A percentile compares a stretch with the other conserved stretches of the same genome.
Conservation (phyloP, 2,797 vertebrate genomes). For the Knipowitschia caucasica region DNA sequence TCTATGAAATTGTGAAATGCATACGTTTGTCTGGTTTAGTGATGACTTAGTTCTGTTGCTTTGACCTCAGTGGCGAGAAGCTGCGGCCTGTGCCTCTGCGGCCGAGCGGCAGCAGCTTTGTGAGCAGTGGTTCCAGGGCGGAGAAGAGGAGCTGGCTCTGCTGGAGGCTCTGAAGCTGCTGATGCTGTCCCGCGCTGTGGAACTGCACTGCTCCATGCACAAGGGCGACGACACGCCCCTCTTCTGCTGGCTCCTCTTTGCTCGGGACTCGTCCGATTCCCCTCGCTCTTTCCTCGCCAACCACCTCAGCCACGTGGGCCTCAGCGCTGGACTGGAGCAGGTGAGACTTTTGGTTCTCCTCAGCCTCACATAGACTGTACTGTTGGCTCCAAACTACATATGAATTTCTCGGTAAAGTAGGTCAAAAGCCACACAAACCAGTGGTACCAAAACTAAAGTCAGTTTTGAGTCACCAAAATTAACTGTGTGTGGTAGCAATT, state of each 20-base stretch:
- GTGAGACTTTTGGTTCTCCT: conserved; percentile 61
- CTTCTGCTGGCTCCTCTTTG: conserved; percentile 95
- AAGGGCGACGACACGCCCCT: conserved; percentile 85
- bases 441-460: too few relatives aligned
- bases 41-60: neutral
- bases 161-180: conserved; percentile 94
- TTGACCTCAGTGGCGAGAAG: conserved; percentile 78
- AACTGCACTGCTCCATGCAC: conserved; percentile 82
- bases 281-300: conserved; percentile 88
- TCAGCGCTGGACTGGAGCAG: conserved; percentile 93
- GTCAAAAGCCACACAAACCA: too few relatives aligned
- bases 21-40: neutral
- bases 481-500: too few relatives aligned
- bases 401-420: too few relatives aligned
- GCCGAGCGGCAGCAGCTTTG: conserved; percentile 82
- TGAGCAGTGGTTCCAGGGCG: conserved; percentile 83
- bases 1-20: too few relatives aligned
- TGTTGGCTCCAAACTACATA: too few relatives aligned
- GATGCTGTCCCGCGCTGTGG: conserved; percentile 86
- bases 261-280: conserved; percentile 87
- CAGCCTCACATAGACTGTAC: neutral
- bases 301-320: conserved; percentile 91
- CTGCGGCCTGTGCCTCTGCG: conserved; percentile 70
- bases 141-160: conserved; percentile 89
- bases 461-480: too few relatives aligned